A percentile compares a stretch with the other conserved stretches of the same genome.
Evolutionary conservation across 1,140 invertebrate genomes (phyloP).

Genomic region (Medauroidea extradentata): DNA sequence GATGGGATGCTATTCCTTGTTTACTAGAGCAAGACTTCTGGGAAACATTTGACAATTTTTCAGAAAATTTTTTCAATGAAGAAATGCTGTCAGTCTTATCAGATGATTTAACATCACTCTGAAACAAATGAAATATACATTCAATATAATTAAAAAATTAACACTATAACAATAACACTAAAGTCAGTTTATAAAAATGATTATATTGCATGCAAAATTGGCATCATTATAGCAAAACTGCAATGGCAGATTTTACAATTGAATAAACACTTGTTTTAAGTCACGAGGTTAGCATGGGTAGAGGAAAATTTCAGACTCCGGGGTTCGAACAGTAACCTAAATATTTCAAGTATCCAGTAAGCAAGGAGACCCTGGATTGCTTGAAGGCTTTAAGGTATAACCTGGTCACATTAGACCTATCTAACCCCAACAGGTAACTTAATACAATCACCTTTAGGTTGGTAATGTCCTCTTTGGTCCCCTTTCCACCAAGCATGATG

Average conservation of each 20-base stretch:
- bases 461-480: no score
- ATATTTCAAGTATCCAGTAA: not conserved
- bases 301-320: no score
- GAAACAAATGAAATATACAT: not conserved
- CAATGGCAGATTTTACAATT: no score
- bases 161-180: not conserved
- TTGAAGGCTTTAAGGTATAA: no score
- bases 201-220: not conserved
- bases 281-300: no score
- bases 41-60: conserved; percentile 40
- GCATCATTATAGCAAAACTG: no score
- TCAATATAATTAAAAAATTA: not conserved
- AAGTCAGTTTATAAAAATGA: not conserved
- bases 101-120: conserved; percentile 13
- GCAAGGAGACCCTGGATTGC: not conserved
- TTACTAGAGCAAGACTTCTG: conserved; percentile 14
- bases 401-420: no score
- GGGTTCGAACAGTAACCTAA: no score
- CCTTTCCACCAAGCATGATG: no score
- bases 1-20: conserved; percentile 11
- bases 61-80: conserved; percentile 43
- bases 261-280: no score
- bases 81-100: conserved; percentile 20
- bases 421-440: no score
- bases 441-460: no score